Conservation (phyloP, 2,888 invertebrate species). For the Aspidiotus destructor region DNA sequence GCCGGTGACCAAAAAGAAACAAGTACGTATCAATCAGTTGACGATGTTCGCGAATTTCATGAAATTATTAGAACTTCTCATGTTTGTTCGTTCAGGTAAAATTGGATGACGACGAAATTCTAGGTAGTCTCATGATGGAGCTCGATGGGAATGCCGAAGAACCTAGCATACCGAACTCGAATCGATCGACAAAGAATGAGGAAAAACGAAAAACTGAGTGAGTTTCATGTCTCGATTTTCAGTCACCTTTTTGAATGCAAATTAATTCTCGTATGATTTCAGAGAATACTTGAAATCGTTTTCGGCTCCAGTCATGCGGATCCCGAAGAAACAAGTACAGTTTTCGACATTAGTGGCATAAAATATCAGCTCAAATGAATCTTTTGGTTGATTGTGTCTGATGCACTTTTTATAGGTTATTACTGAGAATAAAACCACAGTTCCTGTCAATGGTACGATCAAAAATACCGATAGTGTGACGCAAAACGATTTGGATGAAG, state of each 20-base stretch:
- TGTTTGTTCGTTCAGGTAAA: conserved; percentile 22
- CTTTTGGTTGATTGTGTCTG: too few relatives aligned
- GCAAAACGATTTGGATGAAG: too few relatives aligned
- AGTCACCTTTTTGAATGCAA: background rate
- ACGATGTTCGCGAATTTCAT: background rate
- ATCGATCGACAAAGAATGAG: background rate
- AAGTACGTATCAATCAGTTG: conserved; percentile 35
- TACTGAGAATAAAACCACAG: too few relatives aligned
- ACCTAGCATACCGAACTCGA: background rate
- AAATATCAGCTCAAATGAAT: too few relatives aligned
- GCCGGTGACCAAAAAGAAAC: conserved; percentile 64
- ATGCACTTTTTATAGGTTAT: too few relatives aligned
- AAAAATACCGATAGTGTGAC: too few relatives aligned
- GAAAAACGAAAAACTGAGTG: conserved; percentile 1
- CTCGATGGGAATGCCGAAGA: conserved; percentile 39
- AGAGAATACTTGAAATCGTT: conserved; percentile 34
- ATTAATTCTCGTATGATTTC: background rate
- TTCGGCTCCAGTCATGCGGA: conserved; percentile 17
- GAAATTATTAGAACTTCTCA: background rate
- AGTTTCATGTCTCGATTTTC: background rate
- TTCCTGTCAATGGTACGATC: too few relatives aligned
- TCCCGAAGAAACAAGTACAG: background rate
- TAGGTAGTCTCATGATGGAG: conserved; percentile 64
- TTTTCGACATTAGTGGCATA: too few relatives aligned
- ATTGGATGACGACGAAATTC: conserved; percentile 65